Evolutionary conservation across 2,888 invertebrate species (phyloP).

Genomic region (Melanargia galathea): DNA sequence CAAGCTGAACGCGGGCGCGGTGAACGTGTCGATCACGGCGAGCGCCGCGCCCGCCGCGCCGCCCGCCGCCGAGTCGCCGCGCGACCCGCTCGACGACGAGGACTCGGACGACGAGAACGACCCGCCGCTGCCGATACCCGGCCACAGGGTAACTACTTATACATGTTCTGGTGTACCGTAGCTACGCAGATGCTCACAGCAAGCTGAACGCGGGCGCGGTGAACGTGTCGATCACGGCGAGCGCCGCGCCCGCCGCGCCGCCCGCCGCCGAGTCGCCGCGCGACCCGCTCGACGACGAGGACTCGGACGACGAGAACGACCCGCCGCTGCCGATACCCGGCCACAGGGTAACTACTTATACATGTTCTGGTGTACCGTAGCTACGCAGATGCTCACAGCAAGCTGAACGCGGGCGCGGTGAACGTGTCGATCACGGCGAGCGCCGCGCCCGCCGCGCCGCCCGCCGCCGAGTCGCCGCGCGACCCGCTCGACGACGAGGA

Average conservation of each 20-base stretch:
- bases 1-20: conserved; percentile 79
- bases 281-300: conserved; percentile 72
- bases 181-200: conserved; percentile 70
- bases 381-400: conserved; percentile 72
- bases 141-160: conserved; percentile 85
- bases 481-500: conserved; percentile 74
- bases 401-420: conserved; percentile 79
- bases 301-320: conserved; percentile 86
- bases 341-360: conserved; percentile 85
- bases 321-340: conserved; percentile 85
- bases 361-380: not conserved
- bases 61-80: conserved; percentile 73
- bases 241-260: conserved; percentile 69
- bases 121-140: conserved; percentile 84
- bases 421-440: conserved; percentile 83
- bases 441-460: conserved; percentile 65
- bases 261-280: conserved; percentile 75
- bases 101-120: conserved; percentile 86
- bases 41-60: conserved; percentile 76
- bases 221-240: conserved; percentile 82
- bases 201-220: conserved; percentile 80
- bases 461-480: conserved; percentile 73
- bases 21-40: conserved; percentile 80
- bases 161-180: not conserved
- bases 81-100: conserved; percentile 71